phyloP scores from a whole-genome alignment of 23 tunicate genomes.

The Styela plicata region DNA sequence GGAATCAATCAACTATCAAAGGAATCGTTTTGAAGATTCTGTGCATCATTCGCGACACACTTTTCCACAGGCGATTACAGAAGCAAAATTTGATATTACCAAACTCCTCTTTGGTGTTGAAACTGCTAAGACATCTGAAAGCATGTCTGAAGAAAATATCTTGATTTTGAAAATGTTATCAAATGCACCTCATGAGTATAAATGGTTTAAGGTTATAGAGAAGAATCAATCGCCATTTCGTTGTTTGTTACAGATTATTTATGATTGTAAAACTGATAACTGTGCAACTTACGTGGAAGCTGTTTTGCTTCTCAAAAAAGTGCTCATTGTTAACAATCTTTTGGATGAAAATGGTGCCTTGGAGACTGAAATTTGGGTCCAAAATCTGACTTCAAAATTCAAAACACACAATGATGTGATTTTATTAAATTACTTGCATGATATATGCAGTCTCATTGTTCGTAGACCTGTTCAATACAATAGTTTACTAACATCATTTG shows the following conservation, averaged over 20 bases:
- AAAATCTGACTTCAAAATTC: not conserved
- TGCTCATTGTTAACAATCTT: not conserved
- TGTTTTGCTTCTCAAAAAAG: not conserved
- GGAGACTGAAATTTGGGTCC: not conserved
- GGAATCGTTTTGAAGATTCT: not conserved
- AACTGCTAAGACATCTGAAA: not conserved
- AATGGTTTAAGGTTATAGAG: constrained; percentile 10
- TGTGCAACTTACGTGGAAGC: not conserved
- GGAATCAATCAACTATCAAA: not conserved
- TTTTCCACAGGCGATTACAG: not conserved
- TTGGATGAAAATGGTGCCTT: not conserved
- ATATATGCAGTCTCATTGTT: constrained; percentile 6
- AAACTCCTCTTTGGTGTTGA: not conserved
- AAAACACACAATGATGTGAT: not conserved
- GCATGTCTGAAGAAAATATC: not conserved
- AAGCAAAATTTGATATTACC: constrained; percentile 10
- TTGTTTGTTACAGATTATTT: not conserved
- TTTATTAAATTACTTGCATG: not conserved
- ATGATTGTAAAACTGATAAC: not conserved
- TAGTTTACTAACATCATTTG: not conserved
- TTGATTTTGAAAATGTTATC: constrained; percentile 8
- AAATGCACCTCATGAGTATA: not conserved
- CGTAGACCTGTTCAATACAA: constrained; percentile 3
- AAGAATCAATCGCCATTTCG: constrained; percentile 1
- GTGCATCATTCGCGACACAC: not conserved